Base-by-base conservation (phyloP, 1,140 invertebrate genomes). In the Saccostrea glomerata region DNA sequence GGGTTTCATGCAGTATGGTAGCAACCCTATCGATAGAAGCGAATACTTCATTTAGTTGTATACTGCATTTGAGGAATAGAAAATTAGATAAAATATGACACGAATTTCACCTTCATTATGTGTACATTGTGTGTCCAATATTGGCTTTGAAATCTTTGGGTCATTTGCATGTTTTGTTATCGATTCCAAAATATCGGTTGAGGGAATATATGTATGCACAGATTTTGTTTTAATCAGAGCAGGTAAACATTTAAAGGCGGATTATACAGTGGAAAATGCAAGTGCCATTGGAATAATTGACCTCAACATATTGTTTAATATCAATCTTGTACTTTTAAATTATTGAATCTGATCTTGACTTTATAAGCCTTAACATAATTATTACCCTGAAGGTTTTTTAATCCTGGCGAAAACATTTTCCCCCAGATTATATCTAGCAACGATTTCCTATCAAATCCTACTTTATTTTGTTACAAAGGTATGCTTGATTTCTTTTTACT, bases 1-100 rank as follows among this genome's bases (percentile, higher is more conserved):
- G 25, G 12, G 13, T 5, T 25, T 77, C 13, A 11, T 36, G 23
- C 23, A 30, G 47, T 47, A 30, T 77, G 70, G 13, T 77, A 17
- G 25, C 70, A 36, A 25, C 12, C 70, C 70, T 77, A 30, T 30
- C 70, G 23, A 77, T 77, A 77, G 25, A 77, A 77, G 13, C 70
- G 25, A 77, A 77, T 77, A 77, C 70, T 17, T 77, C 70, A 36
- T 63, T 63, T 63, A 77, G 23, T 77, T 77, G 70, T 36, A 77
- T 77, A 30, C 70, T 25, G 23, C 15, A 77, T 77, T 77, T 30
- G 47, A 47, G 47, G 47, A 36, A 20, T 30, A 77, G 70, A 77
- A 77, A 77, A 77, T 77, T 25, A 77, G 25, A 77, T 77, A 13
- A 77, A 77, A 40, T 9, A 30, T 77, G 70, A 77, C 70, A 30